Base-by-base conservation (phyloP, 2,113 vertebrate species). In the Hyla sarda region DNA sequence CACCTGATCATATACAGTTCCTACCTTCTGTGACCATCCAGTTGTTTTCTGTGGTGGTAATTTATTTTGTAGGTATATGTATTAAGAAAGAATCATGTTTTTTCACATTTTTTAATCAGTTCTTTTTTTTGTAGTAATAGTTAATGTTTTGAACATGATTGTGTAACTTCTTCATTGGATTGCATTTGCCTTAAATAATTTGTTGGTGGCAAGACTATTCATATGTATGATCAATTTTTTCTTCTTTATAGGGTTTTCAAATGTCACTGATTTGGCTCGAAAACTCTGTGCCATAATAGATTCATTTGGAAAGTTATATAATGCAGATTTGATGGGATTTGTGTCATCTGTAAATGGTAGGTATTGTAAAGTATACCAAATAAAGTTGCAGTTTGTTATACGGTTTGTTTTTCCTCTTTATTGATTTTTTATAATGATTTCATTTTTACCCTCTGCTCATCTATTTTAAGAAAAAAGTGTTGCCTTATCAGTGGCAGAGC, bases 221-320 rank as follows among this genome's bases (percentile, higher is more conserved):
- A n/a, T n/a, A n/a, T n/a, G n/a, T n/a, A n/a, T n/a, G n/a, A n/a
- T n/a, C n/a, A n/a, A n/a, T 82, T 48, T 6, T 69, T 47, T 8
- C n/a, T 16, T 0, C 16, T 69, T n/a, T 45, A 50, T 47, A 85
- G 84, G 84, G 16, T 85, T 86, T 81, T 81, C 76, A 71, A 50
- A 80, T 56, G 76, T 86, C 19, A n/a, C 34, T 12, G 21, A 28
- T 32, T 17, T 86, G 84, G 65, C 84, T 32, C 65, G 81, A 79
- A 86, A 86, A 37, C 76, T 86, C 25, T 28, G 34, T 28, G 48
- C 16, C 34, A 25, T 86, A 45, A 2, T 86, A 54, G 76, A 60
- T 30, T 86, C 62, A 32, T 86, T 86, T 45, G 10, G 47, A 58
- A 80, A 86, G 65, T 21, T 86, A n/a, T 80, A 30, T n/a, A 45